These are phyloP conservation scores for Ptilonorhynchus violaceus DNA, from an alignment of 2,113 vertebrate genomes.

Conservation along the genomic window DNA sequence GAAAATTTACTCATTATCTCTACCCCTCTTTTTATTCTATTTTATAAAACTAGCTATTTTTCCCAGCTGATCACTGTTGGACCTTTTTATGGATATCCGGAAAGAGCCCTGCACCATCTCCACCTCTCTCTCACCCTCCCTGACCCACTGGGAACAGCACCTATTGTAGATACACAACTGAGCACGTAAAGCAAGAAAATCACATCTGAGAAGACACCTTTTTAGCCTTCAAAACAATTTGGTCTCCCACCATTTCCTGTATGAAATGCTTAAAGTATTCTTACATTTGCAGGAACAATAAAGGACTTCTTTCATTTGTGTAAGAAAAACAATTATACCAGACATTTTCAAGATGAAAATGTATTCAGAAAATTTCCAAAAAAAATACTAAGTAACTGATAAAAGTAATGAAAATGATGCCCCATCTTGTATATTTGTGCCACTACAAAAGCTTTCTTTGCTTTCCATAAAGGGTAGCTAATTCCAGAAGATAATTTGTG, in stretches of 20 bases:
- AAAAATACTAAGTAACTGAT: not conserved
- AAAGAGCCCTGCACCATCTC: not conserved
- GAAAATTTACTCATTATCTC: not conserved
- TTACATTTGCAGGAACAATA: not conserved
- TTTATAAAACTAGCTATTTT: not conserved
- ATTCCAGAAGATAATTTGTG: not conserved
- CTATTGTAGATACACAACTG: not conserved
- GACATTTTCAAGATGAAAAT: not conserved
- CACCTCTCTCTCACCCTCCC: not conserved
- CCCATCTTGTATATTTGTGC: not conserved
- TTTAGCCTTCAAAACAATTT: not conserved
- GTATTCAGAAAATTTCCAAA: not conserved
- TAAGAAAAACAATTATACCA: not conserved
- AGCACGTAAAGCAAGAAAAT: not conserved
- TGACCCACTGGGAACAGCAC: not conserved
- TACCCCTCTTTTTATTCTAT: not conserved
- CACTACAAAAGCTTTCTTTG: not conserved
- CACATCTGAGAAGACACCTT: not conserved
- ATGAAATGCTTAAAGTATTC: not conserved
- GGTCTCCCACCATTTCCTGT: not conserved
- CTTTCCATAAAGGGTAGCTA: not conserved
- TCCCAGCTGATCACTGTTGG: not conserved
- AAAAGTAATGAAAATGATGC: not conserved
- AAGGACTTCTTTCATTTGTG: not conserved
- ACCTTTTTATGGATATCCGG: not conserved